Evolutionary conservation across 2,113 vertebrate genomes (phyloP), one percentile per base, ranked within the genome.

Genomic region (Pogona vitticeps): DNA sequence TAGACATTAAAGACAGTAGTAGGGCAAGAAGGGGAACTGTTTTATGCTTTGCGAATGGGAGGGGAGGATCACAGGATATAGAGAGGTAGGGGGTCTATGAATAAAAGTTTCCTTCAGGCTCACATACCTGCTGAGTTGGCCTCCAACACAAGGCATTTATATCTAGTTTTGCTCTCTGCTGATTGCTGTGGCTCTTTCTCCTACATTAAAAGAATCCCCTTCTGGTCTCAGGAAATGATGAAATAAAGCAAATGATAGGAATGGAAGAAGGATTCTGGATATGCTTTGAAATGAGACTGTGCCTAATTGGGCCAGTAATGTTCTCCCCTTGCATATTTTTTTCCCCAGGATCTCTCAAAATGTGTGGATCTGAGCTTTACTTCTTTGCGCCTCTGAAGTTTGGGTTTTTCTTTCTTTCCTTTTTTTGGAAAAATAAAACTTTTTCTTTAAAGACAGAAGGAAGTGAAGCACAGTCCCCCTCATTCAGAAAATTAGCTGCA

Each of bases 201-300:
- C 31, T 52, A 36, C 40, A 52, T 80, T 81, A 52, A 81, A 26
- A 81, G 15, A 86, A 80, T 0, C 1, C 40, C 82, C 76, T 3
- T 3, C 78, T 82, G 61, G 59, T 63, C 71, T 52, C 36, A 0
- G 15, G 79, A 79, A 56, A 68, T 61, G 75, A 61, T 68, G n/a
- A 86, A 75, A 81, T 33, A 9, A 56, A 26, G 3, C 40, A 72
- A 86, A 18, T 75, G 79, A 61, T 70, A 76, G 33, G 2, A 8
- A 81, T 56, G 7, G 33, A 86, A 4, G n/a, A 81, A 33, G 3
- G 46, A 56, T 63, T 23, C 46, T 1, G 28, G 28, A 73, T 40
- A 18, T 36, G 80, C 92, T 91, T 26, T 20, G 89, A 82, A 93
- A 84, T 79, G 33, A 75, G 91, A 84, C 0, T 71, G 1, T 28